Percentiles rank a stretch among this genome's conserved stretches.
Evolutionary conservation across 1,140 invertebrate species (phyloP).

Genomic region (Heliconius congener): DNA sequence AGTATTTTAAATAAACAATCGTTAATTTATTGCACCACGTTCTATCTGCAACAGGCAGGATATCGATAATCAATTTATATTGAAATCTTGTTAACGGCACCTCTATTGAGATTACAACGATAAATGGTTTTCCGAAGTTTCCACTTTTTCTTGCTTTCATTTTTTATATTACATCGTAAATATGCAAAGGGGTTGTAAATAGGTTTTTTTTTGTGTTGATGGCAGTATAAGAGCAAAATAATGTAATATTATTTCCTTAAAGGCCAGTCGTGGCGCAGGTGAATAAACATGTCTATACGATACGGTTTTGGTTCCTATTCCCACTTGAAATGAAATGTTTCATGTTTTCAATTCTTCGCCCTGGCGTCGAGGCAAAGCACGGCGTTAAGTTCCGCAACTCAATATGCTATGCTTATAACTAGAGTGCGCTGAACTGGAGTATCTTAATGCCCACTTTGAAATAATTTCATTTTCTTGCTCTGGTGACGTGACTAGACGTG

Average conservation of each 20-base stretch:
- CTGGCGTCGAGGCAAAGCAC: too few species aligned
- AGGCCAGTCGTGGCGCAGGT: not conserved
- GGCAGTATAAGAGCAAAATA: not conserved
- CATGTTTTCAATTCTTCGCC: too few species aligned
- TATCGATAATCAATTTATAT: constrained; percentile 17
- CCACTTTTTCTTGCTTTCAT: constrained; percentile 10
- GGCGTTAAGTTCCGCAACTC: too few species aligned
- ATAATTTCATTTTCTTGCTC: too few species aligned
- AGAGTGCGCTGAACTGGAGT: too few species aligned
- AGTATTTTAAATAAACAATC: not conserved
- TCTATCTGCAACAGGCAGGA: constrained; percentile 8
- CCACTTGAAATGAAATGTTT: too few species aligned
- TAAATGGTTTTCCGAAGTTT: constrained; percentile 22
- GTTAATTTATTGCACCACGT: not conserved
- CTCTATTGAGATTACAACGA: constrained; percentile 22
- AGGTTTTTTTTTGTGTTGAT: not conserved
- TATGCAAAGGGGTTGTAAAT: constrained; percentile 11
- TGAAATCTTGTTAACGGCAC: constrained; percentile 14
- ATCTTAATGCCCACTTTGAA: too few species aligned
- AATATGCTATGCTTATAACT: too few species aligned
- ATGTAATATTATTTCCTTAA: not conserved
- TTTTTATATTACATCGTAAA: constrained; percentile 16
- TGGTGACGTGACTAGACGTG: too few species aligned
- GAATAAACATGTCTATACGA: too few species aligned
- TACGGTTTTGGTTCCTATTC: too few species aligned